Evolutionary conservation across 1,140 invertebrate species (phyloP), one percentile per base, ranked within the genome.

Genomic region (Bombus soroeensis): DNA sequence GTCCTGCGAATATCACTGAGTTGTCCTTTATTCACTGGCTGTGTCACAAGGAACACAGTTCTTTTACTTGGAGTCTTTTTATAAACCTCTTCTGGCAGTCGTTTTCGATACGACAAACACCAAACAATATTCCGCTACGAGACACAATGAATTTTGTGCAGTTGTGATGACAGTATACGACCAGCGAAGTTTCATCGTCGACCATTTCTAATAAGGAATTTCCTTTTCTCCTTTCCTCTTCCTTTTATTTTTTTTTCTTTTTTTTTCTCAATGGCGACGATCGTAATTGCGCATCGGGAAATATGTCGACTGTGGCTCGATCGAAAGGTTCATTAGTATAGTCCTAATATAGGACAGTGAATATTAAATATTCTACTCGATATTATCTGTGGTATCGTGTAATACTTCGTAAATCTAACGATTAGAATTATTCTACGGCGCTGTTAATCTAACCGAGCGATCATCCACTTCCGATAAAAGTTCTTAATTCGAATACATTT

Each of bases 271-370:
- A 41, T 34, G 15, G 28, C 32, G 39, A n/a, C 25, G 66, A 68
- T n/a, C 34, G 28, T 43, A 32, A 64, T 43, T n/a, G 59, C 28
- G 13, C 28, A 79, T n/a, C 10, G 34, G 3, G 15, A 78, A 41
- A 41, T 28, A 18, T 15, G 43, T 43, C 39, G 39, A 28, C 10
- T 79, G 39, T 8, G 41, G 5, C 18, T 66, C 76, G 62, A 34
- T 62, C 39, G 25, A 37, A 66, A 47, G 28, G 15, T 43, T 47
- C 32, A 18, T 25, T 37, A 41, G 15, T 8, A 53, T 25, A 12
- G 43, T 80, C 78, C 78, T 80, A 80, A 80, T 80, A 70, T 80
- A 80, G 78, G 78, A 80, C 78, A 68, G 25, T 34, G 64, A 28
- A 79, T 28, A 47, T 79, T 66, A 68, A 68, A 68, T 79, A 79